Evolutionary conservation across 2,113 vertebrate genomes (phyloP).

Genomic region (Nipponia nippon): DNA sequence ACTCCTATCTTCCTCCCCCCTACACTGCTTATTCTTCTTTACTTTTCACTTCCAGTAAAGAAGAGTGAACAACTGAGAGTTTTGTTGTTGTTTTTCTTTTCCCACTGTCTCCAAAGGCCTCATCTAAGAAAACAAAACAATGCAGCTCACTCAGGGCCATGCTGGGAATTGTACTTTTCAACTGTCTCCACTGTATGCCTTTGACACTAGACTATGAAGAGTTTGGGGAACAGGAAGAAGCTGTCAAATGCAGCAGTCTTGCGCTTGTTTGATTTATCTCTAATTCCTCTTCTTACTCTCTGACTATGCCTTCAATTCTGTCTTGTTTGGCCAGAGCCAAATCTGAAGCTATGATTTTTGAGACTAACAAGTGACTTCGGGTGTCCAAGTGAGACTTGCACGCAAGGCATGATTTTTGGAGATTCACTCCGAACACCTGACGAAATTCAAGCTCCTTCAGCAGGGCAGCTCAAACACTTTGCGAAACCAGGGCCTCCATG

Average conservation of each 20-base stretch:
- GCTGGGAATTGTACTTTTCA: constrained; percentile 55
- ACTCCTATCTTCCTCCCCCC: neutral
- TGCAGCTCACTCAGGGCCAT: neutral
- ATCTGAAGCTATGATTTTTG: neutral
- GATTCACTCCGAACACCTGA: too few relatives aligned
- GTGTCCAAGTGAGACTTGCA: too few relatives aligned
- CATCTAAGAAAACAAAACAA: constrained; percentile 49
- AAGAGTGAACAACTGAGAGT: neutral
- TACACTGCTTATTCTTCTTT: neutral
- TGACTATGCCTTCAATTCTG: neutral
- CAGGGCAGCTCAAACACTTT: too few relatives aligned
- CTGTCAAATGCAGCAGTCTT: neutral
- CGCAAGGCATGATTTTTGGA: too few relatives aligned
- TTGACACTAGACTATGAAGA: neutral
- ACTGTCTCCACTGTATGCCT: neutral
- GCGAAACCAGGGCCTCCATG: too few relatives aligned
- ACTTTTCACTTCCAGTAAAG: constrained; percentile 10
- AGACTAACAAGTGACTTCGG: too few relatives aligned
- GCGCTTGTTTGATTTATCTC: neutral
- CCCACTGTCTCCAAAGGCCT: constrained; percentile 1
- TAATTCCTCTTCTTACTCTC: neutral
- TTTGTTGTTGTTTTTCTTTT: constrained; percentile 36
- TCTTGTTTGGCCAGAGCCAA: neutral
- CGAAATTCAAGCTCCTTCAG: too few relatives aligned
- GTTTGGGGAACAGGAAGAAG: constrained; percentile 3